Evolutionary conservation across 2,113 vertebrate species (phyloP).

Genomic region (Pteruthius melanotis): DNA sequence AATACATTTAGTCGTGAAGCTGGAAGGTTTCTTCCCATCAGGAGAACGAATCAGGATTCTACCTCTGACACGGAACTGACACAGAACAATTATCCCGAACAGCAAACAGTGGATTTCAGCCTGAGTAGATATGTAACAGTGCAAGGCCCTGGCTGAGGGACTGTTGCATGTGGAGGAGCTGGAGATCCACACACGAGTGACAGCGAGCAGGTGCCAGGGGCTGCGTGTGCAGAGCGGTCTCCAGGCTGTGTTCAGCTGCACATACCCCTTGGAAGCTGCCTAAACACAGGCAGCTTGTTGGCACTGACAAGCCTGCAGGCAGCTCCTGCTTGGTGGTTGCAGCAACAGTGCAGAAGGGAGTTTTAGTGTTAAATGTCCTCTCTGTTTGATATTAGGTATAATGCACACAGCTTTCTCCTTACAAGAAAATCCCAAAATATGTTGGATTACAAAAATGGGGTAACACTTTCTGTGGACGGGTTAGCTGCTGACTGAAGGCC

Average conservation of each 20-base stretch:
- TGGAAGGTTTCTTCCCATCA: not conserved
- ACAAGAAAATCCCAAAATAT: not conserved
- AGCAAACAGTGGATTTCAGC: not conserved
- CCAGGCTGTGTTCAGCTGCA: not conserved
- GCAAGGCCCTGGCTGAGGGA: not conserved
- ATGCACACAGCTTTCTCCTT: not conserved
- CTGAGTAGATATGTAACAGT: accelerated
- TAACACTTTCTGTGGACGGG: not conserved
- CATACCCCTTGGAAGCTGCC: accelerated
- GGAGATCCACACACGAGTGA: not conserved
- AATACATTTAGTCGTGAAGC: not conserved
- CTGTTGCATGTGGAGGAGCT: accelerated
- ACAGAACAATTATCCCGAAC: not conserved
- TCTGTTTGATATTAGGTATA: not conserved
- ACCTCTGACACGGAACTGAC: too few species aligned
- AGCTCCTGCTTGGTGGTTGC: not conserved
- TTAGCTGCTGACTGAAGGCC: not conserved
- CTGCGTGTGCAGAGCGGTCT: accelerated
- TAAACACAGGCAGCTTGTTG: not conserved
- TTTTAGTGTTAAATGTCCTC: not conserved
- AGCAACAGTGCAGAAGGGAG: not conserved
- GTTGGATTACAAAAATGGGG: not conserved
- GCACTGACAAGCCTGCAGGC: not conserved
- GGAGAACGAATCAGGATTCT: too few species aligned
- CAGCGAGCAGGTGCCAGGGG: accelerated